These are phyloP conservation scores for Leucania comma DNA, from an alignment of 2,888 invertebrate species.

Conservation along the genomic window DNA sequence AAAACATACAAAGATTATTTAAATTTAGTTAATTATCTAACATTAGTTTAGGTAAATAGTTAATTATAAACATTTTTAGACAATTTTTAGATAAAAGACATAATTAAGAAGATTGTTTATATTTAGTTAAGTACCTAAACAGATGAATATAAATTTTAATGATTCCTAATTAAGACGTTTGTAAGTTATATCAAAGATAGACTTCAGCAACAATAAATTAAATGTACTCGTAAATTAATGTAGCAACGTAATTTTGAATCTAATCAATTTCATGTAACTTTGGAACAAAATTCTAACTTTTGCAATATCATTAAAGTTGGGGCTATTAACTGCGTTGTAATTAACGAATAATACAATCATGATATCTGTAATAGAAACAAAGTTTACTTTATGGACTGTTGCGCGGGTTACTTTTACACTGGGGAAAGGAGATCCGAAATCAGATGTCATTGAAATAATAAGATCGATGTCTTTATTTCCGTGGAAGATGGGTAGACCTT, in stretches of 20 bases:
- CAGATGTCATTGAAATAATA: neutral
- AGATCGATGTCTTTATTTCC: too few relatives aligned
- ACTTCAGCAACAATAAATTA: conserved; percentile 13
- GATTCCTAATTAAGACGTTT: too few relatives aligned
- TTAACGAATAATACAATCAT: conserved; percentile 59
- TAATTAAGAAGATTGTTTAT: too few relatives aligned
- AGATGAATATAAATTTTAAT: too few relatives aligned
- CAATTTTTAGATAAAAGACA: too few relatives aligned
- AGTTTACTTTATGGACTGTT: conserved; percentile 36
- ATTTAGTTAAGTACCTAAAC: too few relatives aligned
- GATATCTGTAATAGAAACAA: conserved; percentile 38
- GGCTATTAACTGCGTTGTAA: conserved; percentile 50
- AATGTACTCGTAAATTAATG: conserved; percentile 26
- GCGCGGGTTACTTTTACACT: neutral
- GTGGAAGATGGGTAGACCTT: too few relatives aligned
- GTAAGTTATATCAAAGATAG: neutral
- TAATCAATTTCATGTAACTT: conserved; percentile 53
- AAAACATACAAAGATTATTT: too few relatives aligned
- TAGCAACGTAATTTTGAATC: conserved; percentile 29
- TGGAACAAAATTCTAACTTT: conserved; percentile 48
- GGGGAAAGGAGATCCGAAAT: neutral
- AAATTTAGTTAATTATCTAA: too few relatives aligned
- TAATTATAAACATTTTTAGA: too few relatives aligned
- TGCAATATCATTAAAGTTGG: conserved; percentile 55
- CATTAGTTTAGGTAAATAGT: too few relatives aligned